Percentiles rank a stretch among this genome's conserved stretches.
These are phyloP conservation scores for Chrysogorgia sp. DNA, from an alignment of 92 coral and sea anemone species.

Conservation along the genomic window DNA sequence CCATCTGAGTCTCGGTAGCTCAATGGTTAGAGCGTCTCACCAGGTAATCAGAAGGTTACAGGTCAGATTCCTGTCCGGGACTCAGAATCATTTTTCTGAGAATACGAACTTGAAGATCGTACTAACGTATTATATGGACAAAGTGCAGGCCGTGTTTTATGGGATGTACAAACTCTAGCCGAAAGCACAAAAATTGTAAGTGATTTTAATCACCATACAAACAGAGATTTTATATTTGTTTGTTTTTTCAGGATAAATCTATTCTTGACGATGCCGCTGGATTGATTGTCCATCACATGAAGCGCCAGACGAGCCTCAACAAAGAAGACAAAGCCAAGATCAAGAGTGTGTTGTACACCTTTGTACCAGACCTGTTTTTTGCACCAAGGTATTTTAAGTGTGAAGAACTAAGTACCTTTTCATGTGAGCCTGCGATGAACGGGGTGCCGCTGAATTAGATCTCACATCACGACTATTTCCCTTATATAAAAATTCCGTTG, in stretches of 20 bases:
- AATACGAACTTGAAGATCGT: too few species aligned
- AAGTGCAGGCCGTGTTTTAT: background rate
- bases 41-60: too few species aligned
- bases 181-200: too few species aligned
- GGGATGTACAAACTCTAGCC: background rate
- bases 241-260: conserved; percentile 81
- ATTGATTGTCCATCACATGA: conserved; percentile 95
- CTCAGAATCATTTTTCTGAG: too few species aligned
- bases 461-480: too few species aligned
- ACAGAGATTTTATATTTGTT: background rate
- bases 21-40: too few species aligned
- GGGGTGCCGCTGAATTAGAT: background rate
- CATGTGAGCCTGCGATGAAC: too few species aligned
- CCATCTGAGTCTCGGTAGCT: too few species aligned
- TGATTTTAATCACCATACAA: background rate
- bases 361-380: conserved; percentile 91
- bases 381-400: conserved; percentile 90
- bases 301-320: conserved; percentile 93
- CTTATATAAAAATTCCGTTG: too few species aligned
- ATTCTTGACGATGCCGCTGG: conserved; percentile 98
- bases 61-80: too few species aligned
- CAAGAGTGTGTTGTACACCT: conserved; percentile 81
- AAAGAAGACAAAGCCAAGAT: conserved; percentile 95
- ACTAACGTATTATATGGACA: too few species aligned
- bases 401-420: too few species aligned